phyloP scores from a whole-genome alignment of 1,140 invertebrate genomes.

The Eurosta solidaginis region DNA sequence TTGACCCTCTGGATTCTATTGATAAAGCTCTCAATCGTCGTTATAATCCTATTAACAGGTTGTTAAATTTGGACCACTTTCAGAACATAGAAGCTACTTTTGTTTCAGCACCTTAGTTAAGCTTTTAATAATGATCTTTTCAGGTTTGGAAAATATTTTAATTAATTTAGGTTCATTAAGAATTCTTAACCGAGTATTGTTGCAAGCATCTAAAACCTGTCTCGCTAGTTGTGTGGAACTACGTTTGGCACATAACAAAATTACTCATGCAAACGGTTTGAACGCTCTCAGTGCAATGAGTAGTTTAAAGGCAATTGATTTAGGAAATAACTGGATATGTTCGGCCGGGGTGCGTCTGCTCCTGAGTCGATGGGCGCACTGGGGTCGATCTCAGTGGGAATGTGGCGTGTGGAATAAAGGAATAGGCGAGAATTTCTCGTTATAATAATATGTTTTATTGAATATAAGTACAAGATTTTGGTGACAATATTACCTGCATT shows the following conservation, averaged over 20 bases:
- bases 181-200: constrained; percentile 39
- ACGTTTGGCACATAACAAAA: constrained; percentile 43
- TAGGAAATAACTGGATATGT: constrained; percentile 48
- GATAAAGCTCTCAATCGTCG: constrained; percentile 39
- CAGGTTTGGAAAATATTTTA: constrained; percentile 40
- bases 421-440: no score
- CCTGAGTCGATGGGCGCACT: no score
- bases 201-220: constrained; percentile 41
- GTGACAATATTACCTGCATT: no score
- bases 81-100: constrained; percentile 35
- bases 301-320: constrained; percentile 42
- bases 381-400: no score
- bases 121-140: background rate
- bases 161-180: constrained; percentile 40
- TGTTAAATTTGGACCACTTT: constrained; percentile 45
- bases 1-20: constrained; percentile 40
- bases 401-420: no score
- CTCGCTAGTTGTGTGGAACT: constrained; percentile 44
- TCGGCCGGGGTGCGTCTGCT: no score
- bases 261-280: constrained; percentile 34
- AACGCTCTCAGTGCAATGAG: constrained; percentile 38
- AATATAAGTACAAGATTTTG: no score
- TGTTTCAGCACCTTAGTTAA: background rate
- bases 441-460: no score
- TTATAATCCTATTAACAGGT: constrained; percentile 40